phyloP scores from a whole-genome alignment of 2,113 vertebrate species.

The Mus spicilegus region DNA sequence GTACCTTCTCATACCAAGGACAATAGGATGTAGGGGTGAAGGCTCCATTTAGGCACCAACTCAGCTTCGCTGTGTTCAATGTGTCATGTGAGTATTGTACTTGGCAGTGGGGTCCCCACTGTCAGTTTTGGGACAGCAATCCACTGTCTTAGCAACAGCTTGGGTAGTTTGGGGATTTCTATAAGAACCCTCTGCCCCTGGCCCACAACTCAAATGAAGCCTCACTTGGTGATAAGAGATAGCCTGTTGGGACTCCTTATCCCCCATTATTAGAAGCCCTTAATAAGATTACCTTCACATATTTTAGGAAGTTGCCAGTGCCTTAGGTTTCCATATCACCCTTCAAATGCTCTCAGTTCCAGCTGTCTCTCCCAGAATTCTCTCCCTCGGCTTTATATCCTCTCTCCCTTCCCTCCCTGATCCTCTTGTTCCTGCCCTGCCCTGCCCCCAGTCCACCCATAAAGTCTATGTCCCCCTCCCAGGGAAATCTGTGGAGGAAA shows the following conservation, averaged over 20 bases:
- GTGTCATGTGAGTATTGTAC: no score
- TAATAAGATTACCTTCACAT: neutral
- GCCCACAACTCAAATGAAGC: neutral
- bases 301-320: neutral
- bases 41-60: neutral
- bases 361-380: neutral
- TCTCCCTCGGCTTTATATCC: no score
- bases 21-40: neutral
- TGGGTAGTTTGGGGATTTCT: neutral
- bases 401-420: neutral
- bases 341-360: neutral
- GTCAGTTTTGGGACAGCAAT: neutral
- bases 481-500: neutral
- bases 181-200: no score
- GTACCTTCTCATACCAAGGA: neutral
- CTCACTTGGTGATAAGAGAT: neutral
- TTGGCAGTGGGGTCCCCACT: neutral
- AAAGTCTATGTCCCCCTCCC: no score
- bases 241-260: neutral
- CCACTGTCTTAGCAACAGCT: neutral
- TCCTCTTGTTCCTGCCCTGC: neutral
- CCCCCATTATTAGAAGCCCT: neutral
- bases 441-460: neutral
- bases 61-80: neutral
- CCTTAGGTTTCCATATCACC: neutral